phyloP scores from a whole-genome alignment of 2,797 vertebrate genomes.

The Fundulus diaphanus region DNA sequence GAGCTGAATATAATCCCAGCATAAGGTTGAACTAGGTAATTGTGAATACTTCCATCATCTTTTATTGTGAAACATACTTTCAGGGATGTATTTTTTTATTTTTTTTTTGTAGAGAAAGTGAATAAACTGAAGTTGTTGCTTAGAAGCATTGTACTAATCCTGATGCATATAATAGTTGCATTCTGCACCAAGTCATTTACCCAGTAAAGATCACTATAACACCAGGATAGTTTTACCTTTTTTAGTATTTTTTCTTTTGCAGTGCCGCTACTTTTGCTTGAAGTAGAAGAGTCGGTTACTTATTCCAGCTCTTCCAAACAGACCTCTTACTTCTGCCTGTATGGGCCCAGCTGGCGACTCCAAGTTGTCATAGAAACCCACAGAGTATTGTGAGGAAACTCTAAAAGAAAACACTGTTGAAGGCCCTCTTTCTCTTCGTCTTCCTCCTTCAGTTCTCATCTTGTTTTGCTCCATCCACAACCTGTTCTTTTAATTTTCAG shows the following conservation, averaged over 20 bases:
- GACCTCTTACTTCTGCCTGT: constrained; percentile 73
- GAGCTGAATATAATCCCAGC: background rate
- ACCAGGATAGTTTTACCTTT: background rate
- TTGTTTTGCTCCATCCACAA: constrained; percentile 49
- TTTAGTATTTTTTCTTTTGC: background rate
- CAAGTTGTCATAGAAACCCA: constrained; percentile 82
- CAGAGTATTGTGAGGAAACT: constrained; percentile 72
- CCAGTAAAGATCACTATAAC: background rate
- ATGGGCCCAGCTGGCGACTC: constrained; percentile 78
- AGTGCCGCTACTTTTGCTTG: background rate
- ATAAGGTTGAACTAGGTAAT: background rate
- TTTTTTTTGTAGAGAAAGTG: background rate
- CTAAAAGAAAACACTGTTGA: constrained; percentile 74
- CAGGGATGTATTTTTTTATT: no score
- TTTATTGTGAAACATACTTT: background rate
- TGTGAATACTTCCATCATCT: background rate
- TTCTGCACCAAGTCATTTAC: background rate
- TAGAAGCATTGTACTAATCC: background rate
- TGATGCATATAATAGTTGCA: background rate
- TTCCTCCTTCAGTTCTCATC: constrained; percentile 52
- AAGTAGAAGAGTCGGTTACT: constrained; percentile 17
- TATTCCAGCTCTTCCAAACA: constrained; percentile 37
- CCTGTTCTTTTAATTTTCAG: background rate
- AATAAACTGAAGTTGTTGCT: background rate
- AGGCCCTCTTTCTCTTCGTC: constrained; percentile 64